Evolutionary conservation across 2,888 invertebrate species (phyloP).

Genomic region (Gnatocerus cornutus): DNA sequence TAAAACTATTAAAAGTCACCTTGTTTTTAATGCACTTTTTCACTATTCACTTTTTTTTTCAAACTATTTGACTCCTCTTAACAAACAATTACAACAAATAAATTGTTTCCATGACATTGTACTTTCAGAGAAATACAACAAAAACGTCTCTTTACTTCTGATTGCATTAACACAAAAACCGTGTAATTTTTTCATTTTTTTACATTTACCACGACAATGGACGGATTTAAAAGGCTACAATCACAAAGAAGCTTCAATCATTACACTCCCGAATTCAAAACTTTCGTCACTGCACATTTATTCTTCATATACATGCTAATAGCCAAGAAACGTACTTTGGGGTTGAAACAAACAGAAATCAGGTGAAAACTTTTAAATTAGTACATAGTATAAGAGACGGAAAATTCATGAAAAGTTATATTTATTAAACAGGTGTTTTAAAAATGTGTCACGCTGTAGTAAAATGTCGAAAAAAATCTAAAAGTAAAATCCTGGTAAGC

Average conservation of each 20-base stretch:
- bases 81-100: conserved; percentile 46
- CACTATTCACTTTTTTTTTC: conserved; percentile 16
- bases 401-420: too few species aligned
- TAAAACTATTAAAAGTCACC: conserved; percentile 32
- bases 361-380: too few species aligned
- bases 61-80: conserved; percentile 18
- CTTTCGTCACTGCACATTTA: conserved; percentile 11
- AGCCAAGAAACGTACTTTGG: too few species aligned
- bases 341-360: too few species aligned
- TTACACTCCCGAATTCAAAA: conserved; percentile 1
- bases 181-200: conserved; percentile 27
- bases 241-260: conserved; percentile 20
- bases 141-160: conserved; percentile 37
- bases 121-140: conserved; percentile 30
- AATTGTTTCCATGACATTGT: conserved; percentile 49
- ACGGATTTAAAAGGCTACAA: conserved; percentile 31
- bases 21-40: conserved; percentile 20
- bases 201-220: conserved; percentile 30
- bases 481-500: not conserved
- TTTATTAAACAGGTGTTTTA: too few species aligned
- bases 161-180: conserved; percentile 44
- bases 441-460: conserved; percentile 21
- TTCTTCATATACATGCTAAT: too few species aligned
- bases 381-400: too few species aligned
- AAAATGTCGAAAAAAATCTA: not conserved